These are phyloP conservation scores for Dicentrarchus labrax DNA, from an alignment of 2,113 vertebrate genomes.

Conservation along the genomic window DNA sequence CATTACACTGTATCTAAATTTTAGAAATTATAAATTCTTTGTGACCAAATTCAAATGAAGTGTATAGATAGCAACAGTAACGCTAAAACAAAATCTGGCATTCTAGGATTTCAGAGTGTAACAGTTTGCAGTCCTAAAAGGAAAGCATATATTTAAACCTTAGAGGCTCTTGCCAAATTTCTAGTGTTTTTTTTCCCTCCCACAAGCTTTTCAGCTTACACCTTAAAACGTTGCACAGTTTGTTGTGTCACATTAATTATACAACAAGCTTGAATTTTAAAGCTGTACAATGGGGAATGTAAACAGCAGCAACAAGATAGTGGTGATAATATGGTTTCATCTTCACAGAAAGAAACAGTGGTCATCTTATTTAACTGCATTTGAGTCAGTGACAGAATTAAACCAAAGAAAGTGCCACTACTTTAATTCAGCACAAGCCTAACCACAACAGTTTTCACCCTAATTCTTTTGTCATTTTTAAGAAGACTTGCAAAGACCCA, in stretches of 20 bases:
- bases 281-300: background rate
- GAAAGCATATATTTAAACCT: background rate
- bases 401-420: no score
- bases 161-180: conserved; percentile 18
- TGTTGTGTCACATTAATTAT: conserved; percentile 14
- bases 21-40: background rate
- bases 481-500: no score
- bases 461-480: no score
- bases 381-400: no score
- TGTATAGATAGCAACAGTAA: background rate
- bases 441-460: no score
- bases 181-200: conserved; percentile 10
- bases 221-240: conserved; percentile 12
- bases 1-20: background rate
- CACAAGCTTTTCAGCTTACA: conserved; percentile 7
- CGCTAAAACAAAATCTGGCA: conserved; percentile 6
- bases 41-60: background rate
- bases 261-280: background rate
- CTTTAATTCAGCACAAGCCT: no score
- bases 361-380: no score
- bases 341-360: no score
- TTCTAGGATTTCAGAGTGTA: background rate
- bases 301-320: no score
- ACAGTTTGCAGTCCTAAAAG: conserved; percentile 1
- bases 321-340: no score